These are phyloP conservation scores for Enoplosus armatus DNA, from an alignment of 2,797 vertebrate species.

Conservation along the genomic window DNA sequence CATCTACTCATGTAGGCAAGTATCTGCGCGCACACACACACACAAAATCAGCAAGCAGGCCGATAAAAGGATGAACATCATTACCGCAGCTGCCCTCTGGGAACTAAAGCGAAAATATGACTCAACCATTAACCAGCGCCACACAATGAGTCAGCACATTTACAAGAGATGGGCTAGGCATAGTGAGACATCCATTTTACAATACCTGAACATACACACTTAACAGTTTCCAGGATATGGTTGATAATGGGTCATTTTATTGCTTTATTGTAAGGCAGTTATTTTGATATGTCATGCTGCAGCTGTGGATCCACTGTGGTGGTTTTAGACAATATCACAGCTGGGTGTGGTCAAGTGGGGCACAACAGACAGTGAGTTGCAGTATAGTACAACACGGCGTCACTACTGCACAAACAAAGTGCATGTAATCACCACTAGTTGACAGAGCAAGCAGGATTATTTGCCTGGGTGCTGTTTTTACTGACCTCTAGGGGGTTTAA, in stretches of 20 bases:
- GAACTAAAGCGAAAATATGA: constrained; percentile 60
- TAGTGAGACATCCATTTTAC: constrained; percentile 12
- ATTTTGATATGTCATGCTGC: neutral
- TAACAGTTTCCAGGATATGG: neutral
- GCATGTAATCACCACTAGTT: no score
- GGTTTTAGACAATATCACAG: neutral
- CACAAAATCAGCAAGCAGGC: constrained; percentile 37
- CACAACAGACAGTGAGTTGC: neutral
- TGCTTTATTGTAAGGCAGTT: neutral
- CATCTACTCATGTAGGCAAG: constrained; percentile 33
- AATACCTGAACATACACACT: constrained; percentile 4
- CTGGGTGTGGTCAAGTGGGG: neutral
- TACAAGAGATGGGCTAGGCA: neutral
- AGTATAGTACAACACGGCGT: neutral
- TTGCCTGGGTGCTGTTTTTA: neutral
- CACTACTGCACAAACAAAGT: neutral
- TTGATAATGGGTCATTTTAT: neutral
- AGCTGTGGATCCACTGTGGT: no score
- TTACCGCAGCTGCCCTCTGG: constrained; percentile 52
- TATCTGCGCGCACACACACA: neutral
- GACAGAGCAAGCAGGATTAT: neutral
- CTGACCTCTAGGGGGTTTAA: no score
- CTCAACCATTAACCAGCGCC: constrained; percentile 64
- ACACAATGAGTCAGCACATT: constrained; percentile 64
- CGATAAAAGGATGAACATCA: constrained; percentile 47